Percentiles rank a stretch among this genome's conserved stretches.
Evolutionary conservation across 2,797 vertebrate genomes (phyloP).

Genomic region (Poecilia velifera): DNA sequence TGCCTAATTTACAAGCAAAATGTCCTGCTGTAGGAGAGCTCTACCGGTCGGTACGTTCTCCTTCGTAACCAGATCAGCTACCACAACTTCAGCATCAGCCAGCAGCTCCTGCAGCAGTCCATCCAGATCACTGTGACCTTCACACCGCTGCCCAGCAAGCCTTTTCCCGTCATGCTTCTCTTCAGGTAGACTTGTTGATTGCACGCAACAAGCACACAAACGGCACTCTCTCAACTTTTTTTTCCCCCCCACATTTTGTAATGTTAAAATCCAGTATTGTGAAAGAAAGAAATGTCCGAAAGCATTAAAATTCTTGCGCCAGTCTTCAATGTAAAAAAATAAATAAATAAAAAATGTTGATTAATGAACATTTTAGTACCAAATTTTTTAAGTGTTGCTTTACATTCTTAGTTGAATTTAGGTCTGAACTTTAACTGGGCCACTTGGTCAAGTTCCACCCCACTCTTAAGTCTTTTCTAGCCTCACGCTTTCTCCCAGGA

Average conservation of each 20-base stretch:
- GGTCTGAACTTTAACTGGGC: background rate
- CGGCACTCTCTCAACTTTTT: background rate
- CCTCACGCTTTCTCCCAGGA: background rate
- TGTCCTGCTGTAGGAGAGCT: conserved; percentile 56
- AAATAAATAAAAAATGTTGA: background rate
- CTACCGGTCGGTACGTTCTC: conserved; percentile 51
- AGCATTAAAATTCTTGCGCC: background rate
- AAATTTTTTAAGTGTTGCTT: background rate
- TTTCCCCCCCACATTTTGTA: background rate
- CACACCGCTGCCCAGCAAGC: conserved; percentile 34
- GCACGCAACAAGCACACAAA: background rate
- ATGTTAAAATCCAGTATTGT: background rate
- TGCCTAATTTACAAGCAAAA: background rate
- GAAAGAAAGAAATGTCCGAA: background rate
- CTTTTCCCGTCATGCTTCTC: conserved; percentile 84
- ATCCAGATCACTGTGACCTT: conserved; percentile 80
- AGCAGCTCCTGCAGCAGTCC: conserved; percentile 69
- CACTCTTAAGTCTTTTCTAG: background rate
- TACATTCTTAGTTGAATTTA: background rate
- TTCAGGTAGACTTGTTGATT: conserved; percentile 78
- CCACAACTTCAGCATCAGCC: conserved; percentile 80
- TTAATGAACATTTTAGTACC: background rate
- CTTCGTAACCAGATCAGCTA: conserved; percentile 69
- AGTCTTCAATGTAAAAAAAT: background rate
- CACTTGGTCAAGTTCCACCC: background rate